Base-by-base conservation (phyloP, 2,113 vertebrate species). In the Oxyura jamaicensis region DNA sequence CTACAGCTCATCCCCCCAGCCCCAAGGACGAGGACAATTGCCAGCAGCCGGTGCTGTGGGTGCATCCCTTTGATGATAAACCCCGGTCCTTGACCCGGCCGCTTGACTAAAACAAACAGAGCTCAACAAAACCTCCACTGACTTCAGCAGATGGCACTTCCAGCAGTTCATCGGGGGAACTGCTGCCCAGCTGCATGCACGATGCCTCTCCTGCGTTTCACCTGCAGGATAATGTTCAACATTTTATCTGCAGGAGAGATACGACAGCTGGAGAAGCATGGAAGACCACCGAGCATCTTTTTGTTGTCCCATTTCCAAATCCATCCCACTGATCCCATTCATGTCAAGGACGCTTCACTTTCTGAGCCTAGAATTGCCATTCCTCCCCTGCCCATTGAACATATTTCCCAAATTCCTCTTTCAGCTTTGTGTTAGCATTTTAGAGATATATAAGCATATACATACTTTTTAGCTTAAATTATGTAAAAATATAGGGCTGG, bases 61-160 rank as follows among this genome's bases (percentile, higher is more conserved):
- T 1, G 13, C 15, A 80, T 5, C 48, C 36, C 71, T 81, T 28
- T 68, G 76, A 81, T 75, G 48, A 7, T 72, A 90, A 81, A 66
- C 10, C 48, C 33, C 0, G 7, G 42, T 89, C 72, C 55, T 95
- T 33, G 6, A 86, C 72, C 42, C 6, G 3, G 23, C 35, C 62
- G 15, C 66, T 86, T 72, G 58, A 72, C 50, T 65, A 69, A 94
- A 91, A 65, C 48, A 90, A 90, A 11, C 13, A 85, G 53, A 78
- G 69, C 42, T 90, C 66, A 60, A n/a, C 11, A 42, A 93, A 86
- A 82, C 56, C 62, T 68, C 73, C 2, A 13, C 44, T 74, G 80
- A 94, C 74, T 89, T 93, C 19, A 92, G 79, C 3, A 4, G 77
- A 65, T 42, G 68, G 39, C 80, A 86, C 60, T 93, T 95, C 96